Base-by-base conservation (phyloP, 1,140 invertebrate species). In the Magallana ariakensis region DNA sequence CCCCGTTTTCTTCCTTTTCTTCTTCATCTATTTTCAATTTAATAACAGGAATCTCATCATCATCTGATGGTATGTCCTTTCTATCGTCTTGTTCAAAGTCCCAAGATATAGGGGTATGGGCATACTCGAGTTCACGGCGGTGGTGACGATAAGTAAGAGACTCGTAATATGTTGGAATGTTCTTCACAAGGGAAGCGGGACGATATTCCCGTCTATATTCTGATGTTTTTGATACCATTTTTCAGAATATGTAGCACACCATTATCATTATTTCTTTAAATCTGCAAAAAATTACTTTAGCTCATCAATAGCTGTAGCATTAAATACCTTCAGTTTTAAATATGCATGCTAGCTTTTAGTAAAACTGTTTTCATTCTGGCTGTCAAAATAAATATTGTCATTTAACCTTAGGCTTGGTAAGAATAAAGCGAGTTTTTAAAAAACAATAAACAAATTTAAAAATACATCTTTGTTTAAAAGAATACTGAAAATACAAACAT, bases 121-220 rank as follows among this genome's bases (percentile, higher is more conserved):
- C 85, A 16, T 82, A 82, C 60, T 86, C 85, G 0, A 86, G 85
- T 46, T 86, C 85, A 46, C 80, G 19, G 1, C 85, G 75, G 22
- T 82, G 75, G 60, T 82, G 80, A 10, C 85, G 55, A 66, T 86
- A 86, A 1, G 85, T 86, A 8, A 86, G 70, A 1, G 75, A 81
- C 33, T 86, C 85, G 33, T 86, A 86, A 60, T 86, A 86, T 58
- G 85, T 86, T n/a, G 85, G 85, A 60, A 86, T 86, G 33, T 86
- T 86, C 46, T 60, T 82, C 16, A 86, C 85, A 33, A 60, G 58
- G 60, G 22, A 81, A 81, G 75, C 54, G 13, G 54, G 33, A 13
- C 62, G 57, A 22, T 81, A 86, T 46, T 60, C 85, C 15, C 57
- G 53, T 16, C 85, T 56, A 53, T 86, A 86, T 82, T 82, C 75